Base-by-base conservation (phyloP, 2,888 invertebrate genomes). In the Aphrophora alni region DNA sequence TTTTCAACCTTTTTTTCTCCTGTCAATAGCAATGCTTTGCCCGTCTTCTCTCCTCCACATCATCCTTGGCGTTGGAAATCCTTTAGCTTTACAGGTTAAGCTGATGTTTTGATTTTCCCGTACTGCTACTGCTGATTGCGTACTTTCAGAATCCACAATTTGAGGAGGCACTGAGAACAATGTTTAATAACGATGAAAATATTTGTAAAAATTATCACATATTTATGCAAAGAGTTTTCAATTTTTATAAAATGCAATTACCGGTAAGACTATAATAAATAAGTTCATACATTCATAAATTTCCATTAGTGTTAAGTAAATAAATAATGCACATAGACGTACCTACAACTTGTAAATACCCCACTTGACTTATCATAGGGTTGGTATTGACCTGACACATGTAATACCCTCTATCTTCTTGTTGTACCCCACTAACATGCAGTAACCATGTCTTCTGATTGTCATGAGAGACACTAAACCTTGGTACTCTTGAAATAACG, bases 311-410 rank as follows among this genome's bases (percentile, higher is more conserved):
- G n/a, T n/a, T n/a, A n/a, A n/a, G n/a, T n/a, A n/a, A n/a, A n/a
- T n/a, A n/a, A n/a, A n/a, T n/a, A n/a, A n/a, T n/a, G n/a, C n/a
- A n/a, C n/a, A n/a, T n/a, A n/a, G n/a, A n/a, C 78, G 25, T 88
- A 97, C 97, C 97, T 68, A 97, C 96, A 82, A 97, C 97, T 90
- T 97, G 96, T 69, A 97, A 91, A 88, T 95, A 97, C 81, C 97
- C 97, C 38, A 97, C 95, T 91, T 97, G 97, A 87, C 95, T 96
- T 87, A 97, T 97, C 97, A 97, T 97, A 0, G 97, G 97, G 88
- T 95, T 95, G 74, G 97, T 97, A 89, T 97, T 97, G 85, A 93
- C 92, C 89, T 96, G 95, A 89, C 95, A 96, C 95, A 95, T 95
- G 89, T 95, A 95, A 89, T 95, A 96, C 68, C 97, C 97, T 51